These are phyloP conservation scores for Sclerurus mexicanus DNA, from an alignment of 2,113 vertebrate genomes.

Conservation along the genomic window DNA sequence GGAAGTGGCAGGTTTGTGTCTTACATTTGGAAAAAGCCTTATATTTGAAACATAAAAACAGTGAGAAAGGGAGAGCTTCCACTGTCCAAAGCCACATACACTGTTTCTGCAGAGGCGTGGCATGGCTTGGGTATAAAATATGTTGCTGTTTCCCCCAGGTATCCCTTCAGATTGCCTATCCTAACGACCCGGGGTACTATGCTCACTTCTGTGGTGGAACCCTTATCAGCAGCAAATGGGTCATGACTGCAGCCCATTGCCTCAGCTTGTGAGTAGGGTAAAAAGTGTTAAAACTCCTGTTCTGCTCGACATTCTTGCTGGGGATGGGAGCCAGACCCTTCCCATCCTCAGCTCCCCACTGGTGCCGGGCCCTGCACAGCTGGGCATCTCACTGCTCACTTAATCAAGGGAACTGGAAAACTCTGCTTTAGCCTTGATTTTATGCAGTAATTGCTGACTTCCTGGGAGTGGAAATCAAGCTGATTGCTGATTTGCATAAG, in stretches of 20 bases:
- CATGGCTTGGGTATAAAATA: background rate
- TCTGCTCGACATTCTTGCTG: background rate
- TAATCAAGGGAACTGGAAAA: background rate
- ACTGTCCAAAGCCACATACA: background rate
- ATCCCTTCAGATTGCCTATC: constrained; percentile 40
- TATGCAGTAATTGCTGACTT: background rate
- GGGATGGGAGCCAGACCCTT: background rate
- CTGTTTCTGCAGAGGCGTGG: background rate
- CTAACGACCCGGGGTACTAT: background rate
- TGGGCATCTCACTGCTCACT: background rate
- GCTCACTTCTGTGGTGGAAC: constrained; percentile 64
- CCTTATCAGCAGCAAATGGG: background rate
- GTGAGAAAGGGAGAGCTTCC: background rate
- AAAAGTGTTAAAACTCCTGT: background rate
- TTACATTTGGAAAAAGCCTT: background rate
- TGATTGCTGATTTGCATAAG: constrained; percentile 34
- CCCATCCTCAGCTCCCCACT: background rate
- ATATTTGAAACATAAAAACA: background rate
- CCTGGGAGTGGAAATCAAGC: constrained; percentile 31
- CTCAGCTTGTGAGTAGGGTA: constrained; percentile 46
- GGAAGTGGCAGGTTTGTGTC: constrained; percentile 73
- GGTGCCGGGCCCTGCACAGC: background rate
- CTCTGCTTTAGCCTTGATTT: background rate
- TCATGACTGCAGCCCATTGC: constrained; percentile 76
- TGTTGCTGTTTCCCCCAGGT: background rate